These are phyloP conservation scores for Ceratosolen fusciceps DNA, from an alignment of 1,140 invertebrate species.

Conservation along the genomic window DNA sequence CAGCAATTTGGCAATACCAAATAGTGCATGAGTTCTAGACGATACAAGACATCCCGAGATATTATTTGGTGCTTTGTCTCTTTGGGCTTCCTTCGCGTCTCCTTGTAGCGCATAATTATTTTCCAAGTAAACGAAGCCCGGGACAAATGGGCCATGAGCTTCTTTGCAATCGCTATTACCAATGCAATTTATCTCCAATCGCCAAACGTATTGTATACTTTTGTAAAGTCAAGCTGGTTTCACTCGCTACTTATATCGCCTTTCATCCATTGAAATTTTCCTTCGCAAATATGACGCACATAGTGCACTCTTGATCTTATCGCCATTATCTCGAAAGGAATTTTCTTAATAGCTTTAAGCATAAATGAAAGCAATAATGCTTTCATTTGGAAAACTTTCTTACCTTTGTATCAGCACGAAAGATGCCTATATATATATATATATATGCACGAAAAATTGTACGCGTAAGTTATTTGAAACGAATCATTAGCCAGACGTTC, in stretches of 20 bases:
- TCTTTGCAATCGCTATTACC: neutral
- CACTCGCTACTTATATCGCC: neutral
- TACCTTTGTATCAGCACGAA: too few relatives aligned
- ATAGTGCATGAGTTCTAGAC: too few relatives aligned
- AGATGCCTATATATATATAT: too few relatives aligned
- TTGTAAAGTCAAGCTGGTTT: neutral
- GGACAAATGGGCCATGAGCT: neutral
- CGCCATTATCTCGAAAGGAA: neutral
- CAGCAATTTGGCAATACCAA: too few relatives aligned
- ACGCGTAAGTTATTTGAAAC: too few relatives aligned
- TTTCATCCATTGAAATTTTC: neutral
- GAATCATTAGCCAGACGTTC: too few relatives aligned
- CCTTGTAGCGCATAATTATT: neutral
- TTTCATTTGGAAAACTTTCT: neutral
- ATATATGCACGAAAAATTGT: too few relatives aligned
- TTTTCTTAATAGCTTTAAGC: neutral
- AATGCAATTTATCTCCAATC: neutral
- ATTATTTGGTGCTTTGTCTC: too few relatives aligned
- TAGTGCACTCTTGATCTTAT: neutral
- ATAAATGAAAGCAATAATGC: neutral
- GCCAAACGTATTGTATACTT: neutral
- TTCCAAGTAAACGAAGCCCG: neutral
- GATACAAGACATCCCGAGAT: too few relatives aligned
- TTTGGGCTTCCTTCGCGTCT: neutral
- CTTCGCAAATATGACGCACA: neutral